These are phyloP conservation scores for Felis catus DNA, from an alignment of 2,113 vertebrate species.

Conservation along the genomic window DNA sequence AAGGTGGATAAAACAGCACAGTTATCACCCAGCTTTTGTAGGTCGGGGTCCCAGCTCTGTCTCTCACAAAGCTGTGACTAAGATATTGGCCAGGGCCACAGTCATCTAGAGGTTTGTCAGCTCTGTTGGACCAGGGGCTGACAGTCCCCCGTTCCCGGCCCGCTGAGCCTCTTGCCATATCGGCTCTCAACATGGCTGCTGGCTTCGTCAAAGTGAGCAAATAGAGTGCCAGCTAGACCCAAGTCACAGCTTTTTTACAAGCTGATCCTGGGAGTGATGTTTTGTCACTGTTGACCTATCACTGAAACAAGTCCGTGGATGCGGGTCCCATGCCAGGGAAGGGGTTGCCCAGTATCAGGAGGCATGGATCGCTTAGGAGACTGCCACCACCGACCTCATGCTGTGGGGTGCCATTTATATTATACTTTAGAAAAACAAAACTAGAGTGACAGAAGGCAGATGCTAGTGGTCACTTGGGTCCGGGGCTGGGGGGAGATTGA, in stretches of 20 bases:
- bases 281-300: not conserved
- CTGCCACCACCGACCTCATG: accelerated
- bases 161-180: accelerated
- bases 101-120: too few relatives aligned
- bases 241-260: not conserved
- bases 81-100: not conserved
- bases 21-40: too few relatives aligned
- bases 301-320: not conserved
- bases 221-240: not conserved
- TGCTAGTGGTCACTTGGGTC: accelerated
- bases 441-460: not conserved
- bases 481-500: not conserved
- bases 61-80: not conserved
- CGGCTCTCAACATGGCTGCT: accelerated
- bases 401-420: accelerated
- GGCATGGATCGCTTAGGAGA: not conserved
- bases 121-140: not conserved
- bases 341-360: too few relatives aligned
- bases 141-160: not conserved
- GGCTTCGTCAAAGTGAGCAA: not conserved
- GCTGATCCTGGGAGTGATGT: not conserved
- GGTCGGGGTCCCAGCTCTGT: not conserved
- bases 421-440: not conserved
- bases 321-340: too few relatives aligned
- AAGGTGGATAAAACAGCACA: accelerated